Evolutionary conservation across 2,113 vertebrate species (phyloP).

Genomic region (zebrafish (Danio rerio)): DNA sequence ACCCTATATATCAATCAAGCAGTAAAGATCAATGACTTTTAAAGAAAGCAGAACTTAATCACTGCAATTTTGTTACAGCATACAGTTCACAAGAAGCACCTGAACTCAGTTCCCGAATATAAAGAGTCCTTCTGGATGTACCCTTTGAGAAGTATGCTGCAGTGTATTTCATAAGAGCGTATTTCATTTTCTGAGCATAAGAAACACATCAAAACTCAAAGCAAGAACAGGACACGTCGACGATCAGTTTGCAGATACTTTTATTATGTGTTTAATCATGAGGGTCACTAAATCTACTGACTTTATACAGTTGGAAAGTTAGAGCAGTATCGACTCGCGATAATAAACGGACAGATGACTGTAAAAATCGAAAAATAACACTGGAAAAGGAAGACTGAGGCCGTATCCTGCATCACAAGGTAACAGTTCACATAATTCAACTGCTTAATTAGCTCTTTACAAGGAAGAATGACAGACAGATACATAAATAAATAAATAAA

Average conservation of each 20-base stretch:
- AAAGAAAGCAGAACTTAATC: too few relatives aligned
- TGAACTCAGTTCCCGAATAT: too few relatives aligned
- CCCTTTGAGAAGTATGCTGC: too few relatives aligned
- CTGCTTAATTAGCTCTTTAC: background rate
- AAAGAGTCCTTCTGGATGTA: too few relatives aligned
- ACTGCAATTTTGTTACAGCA: too few relatives aligned
- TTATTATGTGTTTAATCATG: slow-evolving; percentile 79
- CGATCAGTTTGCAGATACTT: slow-evolving; percentile 70
- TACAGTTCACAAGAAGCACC: too few relatives aligned
- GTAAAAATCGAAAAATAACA: slow-evolving; percentile 2
- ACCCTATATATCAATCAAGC: too few relatives aligned
- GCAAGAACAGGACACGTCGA: slow-evolving; percentile 26
- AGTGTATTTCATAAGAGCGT: too few relatives aligned
- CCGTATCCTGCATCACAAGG: background rate
- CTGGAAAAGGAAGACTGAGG: slow-evolving; percentile 38
- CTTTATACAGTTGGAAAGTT: slow-evolving; percentile 69
- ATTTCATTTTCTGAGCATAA: too few relatives aligned
- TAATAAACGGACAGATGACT: slow-evolving; percentile 4
- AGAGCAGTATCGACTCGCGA: slow-evolving; percentile 60
- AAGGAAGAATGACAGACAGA: background rate
- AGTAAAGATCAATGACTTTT: too few relatives aligned
- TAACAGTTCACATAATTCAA: slow-evolving; percentile 6
- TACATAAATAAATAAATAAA: too few relatives aligned
- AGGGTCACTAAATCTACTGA: slow-evolving; percentile 80
- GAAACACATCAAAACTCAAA: background rate